phyloP scores from a whole-genome alignment of 2,113 vertebrate species.

The Xiphorhynchus elegans region DNA sequence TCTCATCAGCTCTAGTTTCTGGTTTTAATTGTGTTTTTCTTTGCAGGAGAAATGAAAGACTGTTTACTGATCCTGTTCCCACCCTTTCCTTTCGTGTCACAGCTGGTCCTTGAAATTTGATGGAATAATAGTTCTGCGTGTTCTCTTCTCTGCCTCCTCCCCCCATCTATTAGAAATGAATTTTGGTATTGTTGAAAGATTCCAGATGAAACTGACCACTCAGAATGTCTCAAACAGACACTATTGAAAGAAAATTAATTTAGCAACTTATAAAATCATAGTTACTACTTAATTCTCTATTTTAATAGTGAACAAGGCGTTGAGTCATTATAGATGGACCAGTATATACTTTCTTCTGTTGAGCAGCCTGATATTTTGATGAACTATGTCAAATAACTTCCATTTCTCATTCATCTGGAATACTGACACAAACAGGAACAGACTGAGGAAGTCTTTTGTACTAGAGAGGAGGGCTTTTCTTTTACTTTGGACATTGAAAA shows the following conservation, averaged over 20 bases:
- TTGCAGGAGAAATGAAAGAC: not conserved
- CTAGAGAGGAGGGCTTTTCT: not conserved
- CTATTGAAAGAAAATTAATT: not conserved
- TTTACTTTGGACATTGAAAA: not conserved
- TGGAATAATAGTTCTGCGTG: not conserved
- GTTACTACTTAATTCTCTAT: not conserved
- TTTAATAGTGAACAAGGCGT: not conserved
- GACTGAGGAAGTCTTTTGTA: not conserved
- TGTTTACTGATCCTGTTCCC: slow-evolving; percentile 31
- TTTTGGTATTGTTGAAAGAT: slow-evolving; percentile 3
- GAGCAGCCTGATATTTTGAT: not conserved
- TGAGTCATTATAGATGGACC: not conserved
- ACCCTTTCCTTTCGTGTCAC: slow-evolving; percentile 11
- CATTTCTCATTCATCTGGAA: not conserved
- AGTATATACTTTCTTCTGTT: not conserved
- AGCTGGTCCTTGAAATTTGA: not conserved
- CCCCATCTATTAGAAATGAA: not conserved
- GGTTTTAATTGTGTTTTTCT: slow-evolving; percentile 8
- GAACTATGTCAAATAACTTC: not conserved
- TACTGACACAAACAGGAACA: not conserved
- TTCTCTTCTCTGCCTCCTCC: not conserved
- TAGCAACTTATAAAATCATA: not conserved
- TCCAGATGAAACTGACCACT: not conserved
- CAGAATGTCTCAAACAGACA: not conserved
- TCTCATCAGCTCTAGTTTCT: not conserved